Conservation (phyloP, 2,888 invertebrate genomes). For the Agrotis segetum region DNA sequence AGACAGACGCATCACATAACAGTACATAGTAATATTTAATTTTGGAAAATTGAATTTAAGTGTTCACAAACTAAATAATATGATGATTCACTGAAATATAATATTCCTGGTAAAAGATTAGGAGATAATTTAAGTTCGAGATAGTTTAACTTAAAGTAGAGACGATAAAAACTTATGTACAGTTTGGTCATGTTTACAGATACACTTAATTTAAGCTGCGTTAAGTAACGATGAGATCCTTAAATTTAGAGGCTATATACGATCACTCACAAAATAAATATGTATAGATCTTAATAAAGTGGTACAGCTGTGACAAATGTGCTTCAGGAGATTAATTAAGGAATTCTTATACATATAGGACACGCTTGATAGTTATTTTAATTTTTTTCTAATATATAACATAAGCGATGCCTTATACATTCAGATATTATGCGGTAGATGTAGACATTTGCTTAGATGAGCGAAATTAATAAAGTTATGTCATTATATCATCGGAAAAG, state of each 20-base stretch:
- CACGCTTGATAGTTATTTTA: not conserved
- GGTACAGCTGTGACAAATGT: conserved; percentile 21
- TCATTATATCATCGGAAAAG: not conserved
- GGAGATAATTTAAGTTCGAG: conserved; percentile 13
- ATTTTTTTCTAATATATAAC: not conserved
- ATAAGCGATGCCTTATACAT: not conserved
- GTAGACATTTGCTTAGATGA: not conserved
- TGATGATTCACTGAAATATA: conserved; percentile 11
- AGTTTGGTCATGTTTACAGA: conserved; percentile 54
- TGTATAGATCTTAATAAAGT: conserved; percentile 55
- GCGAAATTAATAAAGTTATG: conserved; percentile 8
- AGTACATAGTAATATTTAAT: not conserved
- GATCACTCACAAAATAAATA: conserved; percentile 52
- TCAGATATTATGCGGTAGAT: not conserved
- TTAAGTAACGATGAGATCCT: conserved; percentile 63
- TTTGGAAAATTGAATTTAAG: conserved; percentile 5
- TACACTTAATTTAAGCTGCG: conserved; percentile 55
- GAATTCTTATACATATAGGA: not conserved
- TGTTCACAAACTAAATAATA: not conserved
- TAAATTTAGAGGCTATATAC: conserved; percentile 48
- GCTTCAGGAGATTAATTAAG: not conserved
- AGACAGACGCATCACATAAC: conserved; percentile 4
- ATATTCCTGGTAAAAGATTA: conserved; percentile 3
- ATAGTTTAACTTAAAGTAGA: conserved; percentile 32
- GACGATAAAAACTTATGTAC: conserved; percentile 41